These are phyloP conservation scores for Agonopterix alstromeriana DNA, from an alignment of 2,888 invertebrate species.

Conservation along the genomic window DNA sequence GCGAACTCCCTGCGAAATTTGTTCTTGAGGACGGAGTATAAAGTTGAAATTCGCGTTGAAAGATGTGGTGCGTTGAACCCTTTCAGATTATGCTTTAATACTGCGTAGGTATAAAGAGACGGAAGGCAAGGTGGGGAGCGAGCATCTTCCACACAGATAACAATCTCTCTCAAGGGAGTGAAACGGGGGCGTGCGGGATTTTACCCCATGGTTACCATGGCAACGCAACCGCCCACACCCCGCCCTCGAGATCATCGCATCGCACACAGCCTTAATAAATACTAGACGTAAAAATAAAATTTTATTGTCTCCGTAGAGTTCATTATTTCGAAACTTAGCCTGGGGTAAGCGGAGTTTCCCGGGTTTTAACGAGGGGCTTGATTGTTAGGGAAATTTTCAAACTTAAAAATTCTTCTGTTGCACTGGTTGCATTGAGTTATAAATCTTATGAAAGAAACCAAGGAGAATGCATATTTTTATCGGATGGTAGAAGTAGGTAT, in stretches of 20 bases:
- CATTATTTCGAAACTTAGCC: conserved; percentile 61
- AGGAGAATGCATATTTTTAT: no score
- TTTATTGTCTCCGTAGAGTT: conserved; percentile 62
- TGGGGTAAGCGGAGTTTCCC: conserved; percentile 33
- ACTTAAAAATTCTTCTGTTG: conserved; percentile 10
- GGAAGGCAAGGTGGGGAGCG: conserved; percentile 57
- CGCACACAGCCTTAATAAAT: conserved; percentile 44
- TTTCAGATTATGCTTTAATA: conserved; percentile 59
- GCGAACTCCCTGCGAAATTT: conserved; percentile 5
- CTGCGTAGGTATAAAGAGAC: conserved; percentile 49
- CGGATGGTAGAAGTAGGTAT: no score
- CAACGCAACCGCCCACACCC: conserved; percentile 59
- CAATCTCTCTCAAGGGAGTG: conserved; percentile 57
- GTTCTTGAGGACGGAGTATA: conserved; percentile 22
- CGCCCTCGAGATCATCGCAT: conserved; percentile 60
- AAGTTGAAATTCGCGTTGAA: conserved; percentile 24
- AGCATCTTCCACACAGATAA: conserved; percentile 63
- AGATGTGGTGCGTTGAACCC: conserved; percentile 45
- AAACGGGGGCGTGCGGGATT: conserved; percentile 59
- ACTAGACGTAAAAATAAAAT: conserved; percentile 65
- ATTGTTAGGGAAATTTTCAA: conserved; percentile 27
- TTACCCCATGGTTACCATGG: conserved; percentile 58
- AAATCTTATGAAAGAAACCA: no score
- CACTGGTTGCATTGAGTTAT: no score
- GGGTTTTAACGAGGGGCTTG: conserved; percentile 45